Conservation (phyloP, 92 coral and sea anemone genomes). For the Chrysogorgia sp. region DNA sequence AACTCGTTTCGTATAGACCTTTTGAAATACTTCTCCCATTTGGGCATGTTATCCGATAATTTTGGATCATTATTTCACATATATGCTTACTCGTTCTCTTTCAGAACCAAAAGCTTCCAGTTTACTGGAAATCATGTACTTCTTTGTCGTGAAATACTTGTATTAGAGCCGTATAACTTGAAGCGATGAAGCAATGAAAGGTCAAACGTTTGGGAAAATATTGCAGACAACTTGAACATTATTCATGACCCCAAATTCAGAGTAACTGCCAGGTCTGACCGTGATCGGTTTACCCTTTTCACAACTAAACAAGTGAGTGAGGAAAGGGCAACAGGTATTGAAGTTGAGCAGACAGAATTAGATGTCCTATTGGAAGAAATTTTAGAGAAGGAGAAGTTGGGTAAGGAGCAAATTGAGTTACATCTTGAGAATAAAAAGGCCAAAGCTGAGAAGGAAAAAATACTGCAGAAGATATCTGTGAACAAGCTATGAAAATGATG, state of each 20-base stretch:
- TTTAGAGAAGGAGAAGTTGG: conserved; percentile 29
- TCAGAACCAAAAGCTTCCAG: too few relatives aligned
- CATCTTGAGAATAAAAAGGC: neutral
- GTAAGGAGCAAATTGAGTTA: conserved; percentile 19
- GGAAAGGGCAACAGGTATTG: conserved; percentile 20
- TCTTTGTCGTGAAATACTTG: too few relatives aligned
- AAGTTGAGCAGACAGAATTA: conserved; percentile 31
- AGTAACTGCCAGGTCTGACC: conserved; percentile 12
- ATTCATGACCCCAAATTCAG: neutral
- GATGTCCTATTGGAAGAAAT: conserved; percentile 37
- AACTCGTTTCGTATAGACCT: too few relatives aligned
- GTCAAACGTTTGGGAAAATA: neutral
- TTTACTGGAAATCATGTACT: too few relatives aligned
- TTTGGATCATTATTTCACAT: too few relatives aligned
- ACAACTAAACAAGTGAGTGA: conserved; percentile 2
- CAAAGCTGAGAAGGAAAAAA: conserved; percentile 11
- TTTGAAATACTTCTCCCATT: too few relatives aligned
- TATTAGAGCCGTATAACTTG: too few relatives aligned
- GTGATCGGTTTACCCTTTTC: conserved; percentile 23
- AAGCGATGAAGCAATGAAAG: too few relatives aligned
- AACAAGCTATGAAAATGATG: conserved; percentile 15
- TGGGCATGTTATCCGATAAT: too few relatives aligned
- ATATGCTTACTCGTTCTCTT: too few relatives aligned
- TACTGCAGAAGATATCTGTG: neutral
- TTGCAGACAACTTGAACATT: conserved; percentile 15